phyloP scores from a whole-genome alignment of 2,888 invertebrate genomes.

The Metacarcinus magister region DNA sequence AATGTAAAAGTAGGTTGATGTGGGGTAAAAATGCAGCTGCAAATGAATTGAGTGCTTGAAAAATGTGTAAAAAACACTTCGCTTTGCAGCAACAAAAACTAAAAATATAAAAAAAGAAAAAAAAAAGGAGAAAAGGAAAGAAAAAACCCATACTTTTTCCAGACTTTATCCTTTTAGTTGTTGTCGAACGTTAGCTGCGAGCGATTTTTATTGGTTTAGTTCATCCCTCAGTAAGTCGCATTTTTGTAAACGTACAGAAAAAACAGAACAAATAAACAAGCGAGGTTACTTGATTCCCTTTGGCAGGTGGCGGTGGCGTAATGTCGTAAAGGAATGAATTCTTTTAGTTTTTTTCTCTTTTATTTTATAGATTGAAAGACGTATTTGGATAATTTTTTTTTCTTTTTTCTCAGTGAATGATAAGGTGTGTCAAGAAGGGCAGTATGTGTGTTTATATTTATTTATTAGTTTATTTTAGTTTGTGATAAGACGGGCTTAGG shows the following conservation, averaged over 20 bases:
- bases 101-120: background rate
- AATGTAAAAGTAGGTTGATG: background rate
- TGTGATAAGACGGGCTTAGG: too few species aligned
- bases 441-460: too few species aligned
- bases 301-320: background rate
- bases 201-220: conserved; percentile 13
- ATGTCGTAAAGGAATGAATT: background rate
- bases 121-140: background rate
- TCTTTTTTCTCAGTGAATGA: too few species aligned
- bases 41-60: background rate
- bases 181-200: background rate
- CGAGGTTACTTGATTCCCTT: background rate
- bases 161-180: background rate
- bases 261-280: background rate
- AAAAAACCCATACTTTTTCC: background rate
- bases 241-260: background rate
- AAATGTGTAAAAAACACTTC: background rate
- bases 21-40: background rate
- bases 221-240: conserved; percentile 33
- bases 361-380: too few species aligned
- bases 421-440: too few species aligned
- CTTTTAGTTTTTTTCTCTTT: too few species aligned
- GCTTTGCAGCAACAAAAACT: background rate
- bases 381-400: too few species aligned
- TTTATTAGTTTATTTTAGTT: too few species aligned